Evolutionary conservation across 1,140 invertebrate species (phyloP), one percentile per base, ranked within the genome.

Genomic region (Drepana arcuata): DNA sequence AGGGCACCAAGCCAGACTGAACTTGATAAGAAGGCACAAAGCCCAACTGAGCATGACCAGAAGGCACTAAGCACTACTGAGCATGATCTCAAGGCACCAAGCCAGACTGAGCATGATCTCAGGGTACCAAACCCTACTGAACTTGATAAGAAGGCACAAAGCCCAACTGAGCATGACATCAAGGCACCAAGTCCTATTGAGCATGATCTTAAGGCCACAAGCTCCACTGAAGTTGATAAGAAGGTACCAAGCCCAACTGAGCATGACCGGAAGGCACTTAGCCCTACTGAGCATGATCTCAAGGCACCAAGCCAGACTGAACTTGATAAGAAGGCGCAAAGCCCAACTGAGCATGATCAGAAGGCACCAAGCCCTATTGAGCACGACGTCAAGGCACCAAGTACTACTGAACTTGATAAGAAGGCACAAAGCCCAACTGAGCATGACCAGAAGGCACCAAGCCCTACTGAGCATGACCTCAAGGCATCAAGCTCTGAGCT

Each of bases 371-470:
- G 18, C 18, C 18, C 18, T 21, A 9, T 21, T 21, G 4, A 21
- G 4, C 18, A 5, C 18, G 18, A 21, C 9, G 18, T 5, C 4
- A 21, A 21, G 18, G 18, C 9, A 21, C 18, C 18, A 5, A 21
- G 18, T 21, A 21, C 9, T 21, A 21, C 9, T 9, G 18, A 21
- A 21, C 4, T 5, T 9, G 9, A 4, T 21, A 9, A 4, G 9
- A 21, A 21, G 18, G 18, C 18, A 9, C 18, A 4, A 23, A 7
- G 16, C 2, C 7, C 10, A n/a, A n/a, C 28, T 23, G 34, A 14
- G 30, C 12, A 41, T 28, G 18, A 41, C 0, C 16, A 51, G 13
- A 39, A 48, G 12, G 18, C 4, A 21, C 18, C 18, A 5, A 5
- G 18, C 9, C 18, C 18, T 21, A 21, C 9, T 9, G 9, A 21